Evolutionary conservation across 2,113 vertebrate genomes (phyloP).

Genomic region (Sinocyclocheilus rhinocerous): DNA sequence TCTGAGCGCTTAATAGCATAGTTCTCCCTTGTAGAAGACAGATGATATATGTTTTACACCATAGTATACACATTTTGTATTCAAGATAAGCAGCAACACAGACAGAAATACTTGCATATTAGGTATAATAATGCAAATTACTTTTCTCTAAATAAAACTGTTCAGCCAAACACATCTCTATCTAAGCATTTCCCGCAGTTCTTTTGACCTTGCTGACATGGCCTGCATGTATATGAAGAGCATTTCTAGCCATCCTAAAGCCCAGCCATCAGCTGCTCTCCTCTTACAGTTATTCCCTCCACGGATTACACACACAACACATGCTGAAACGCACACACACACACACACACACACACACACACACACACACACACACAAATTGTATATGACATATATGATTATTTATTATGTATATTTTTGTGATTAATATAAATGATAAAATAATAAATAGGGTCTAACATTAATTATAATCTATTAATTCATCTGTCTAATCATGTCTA

Average conservation of each 20-base stretch:
- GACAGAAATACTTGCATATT: neutral
- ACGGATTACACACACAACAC: constrained; percentile 10
- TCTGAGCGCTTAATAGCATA: neutral
- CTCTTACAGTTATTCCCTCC: constrained; percentile 53
- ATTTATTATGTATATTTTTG: too few species aligned
- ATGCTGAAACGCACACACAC: too few species aligned
- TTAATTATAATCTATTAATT: too few species aligned
- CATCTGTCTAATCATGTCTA: too few species aligned
- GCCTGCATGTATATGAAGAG: constrained; percentile 16
- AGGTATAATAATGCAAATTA: neutral
- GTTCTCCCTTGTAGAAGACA: too few species aligned
- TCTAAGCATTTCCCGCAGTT: constrained; percentile 1
- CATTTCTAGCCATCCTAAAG: constrained; percentile 40
- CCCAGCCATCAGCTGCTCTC: constrained; percentile 57
- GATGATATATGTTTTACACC: neutral
- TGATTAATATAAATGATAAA: too few species aligned
- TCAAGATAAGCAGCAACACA: neutral
- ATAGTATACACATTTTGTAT: constrained; percentile 15
- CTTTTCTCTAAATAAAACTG: neutral
- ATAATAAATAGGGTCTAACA: too few species aligned
- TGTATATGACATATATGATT: too few species aligned
- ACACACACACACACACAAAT: too few species aligned
- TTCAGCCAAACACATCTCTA: constrained; percentile 44
- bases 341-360: too few species aligned
- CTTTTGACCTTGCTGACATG: constrained; percentile 52